phyloP scores from a whole-genome alignment of 2,797 vertebrate genomes.

The Gambelia wislizenii region DNA sequence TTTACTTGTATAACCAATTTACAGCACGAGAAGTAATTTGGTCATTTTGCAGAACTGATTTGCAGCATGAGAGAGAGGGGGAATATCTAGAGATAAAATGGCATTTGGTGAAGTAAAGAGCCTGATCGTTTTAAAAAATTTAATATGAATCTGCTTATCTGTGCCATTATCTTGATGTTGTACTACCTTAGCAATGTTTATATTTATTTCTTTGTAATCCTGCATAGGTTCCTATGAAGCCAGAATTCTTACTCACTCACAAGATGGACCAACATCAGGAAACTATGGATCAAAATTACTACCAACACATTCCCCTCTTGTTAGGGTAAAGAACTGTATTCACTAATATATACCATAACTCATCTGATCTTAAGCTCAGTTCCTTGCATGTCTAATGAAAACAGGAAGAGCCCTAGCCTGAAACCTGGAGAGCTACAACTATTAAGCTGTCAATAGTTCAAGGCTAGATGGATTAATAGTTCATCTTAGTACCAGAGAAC shows the following conservation, averaged over 20 bases:
- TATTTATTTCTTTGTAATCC: conserved; percentile 57
- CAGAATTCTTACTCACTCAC: conserved; percentile 76
- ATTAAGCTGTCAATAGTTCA: neutral
- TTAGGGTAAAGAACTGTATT: conserved; percentile 79
- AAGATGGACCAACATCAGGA: conserved; percentile 83
- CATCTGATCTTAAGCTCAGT: neutral
- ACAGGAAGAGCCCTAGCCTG: neutral
- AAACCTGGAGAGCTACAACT: neutral
- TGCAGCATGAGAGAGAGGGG: too few relatives aligned
- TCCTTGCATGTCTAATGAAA: neutral
- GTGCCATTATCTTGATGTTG: conserved; percentile 15
- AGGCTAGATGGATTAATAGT: neutral
- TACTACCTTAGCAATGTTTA: neutral
- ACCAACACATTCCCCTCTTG: conserved; percentile 77
- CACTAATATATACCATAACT: neutral
- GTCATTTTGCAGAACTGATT: too few relatives aligned
- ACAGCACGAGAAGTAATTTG: too few relatives aligned
- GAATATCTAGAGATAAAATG: neutral
- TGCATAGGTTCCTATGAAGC: conserved; percentile 81
- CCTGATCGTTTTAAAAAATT: neutral
- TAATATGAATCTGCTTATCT: neutral
- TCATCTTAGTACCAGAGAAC: neutral
- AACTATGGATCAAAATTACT: conserved; percentile 81
- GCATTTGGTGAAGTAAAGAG: conserved; percentile 11
- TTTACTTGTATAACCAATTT: neutral